Evolutionary conservation across 2,113 vertebrate genomes (phyloP).

Genomic region (Equus quagga): DNA sequence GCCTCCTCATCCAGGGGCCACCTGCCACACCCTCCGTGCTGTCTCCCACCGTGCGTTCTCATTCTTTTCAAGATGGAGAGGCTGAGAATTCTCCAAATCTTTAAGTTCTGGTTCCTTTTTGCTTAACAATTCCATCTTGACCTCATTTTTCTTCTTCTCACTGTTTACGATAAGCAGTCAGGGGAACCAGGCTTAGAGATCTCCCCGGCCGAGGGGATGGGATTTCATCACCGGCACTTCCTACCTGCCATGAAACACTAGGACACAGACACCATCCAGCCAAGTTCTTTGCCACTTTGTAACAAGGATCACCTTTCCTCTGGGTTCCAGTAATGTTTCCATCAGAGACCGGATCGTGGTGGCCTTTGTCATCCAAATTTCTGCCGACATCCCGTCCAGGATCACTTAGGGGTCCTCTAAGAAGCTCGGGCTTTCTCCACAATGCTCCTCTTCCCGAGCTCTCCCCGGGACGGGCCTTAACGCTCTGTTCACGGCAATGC

Average conservation of each 20-base stretch:
- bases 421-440: neutral
- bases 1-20: neutral
- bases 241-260: too few species aligned
- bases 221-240: neutral
- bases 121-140: neutral
- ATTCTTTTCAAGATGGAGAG: neutral
- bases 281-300: neutral
- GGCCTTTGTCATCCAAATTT: neutral
- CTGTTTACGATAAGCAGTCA: neutral
- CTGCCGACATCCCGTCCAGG: neutral
- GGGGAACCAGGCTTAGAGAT: neutral
- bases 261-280: neutral
- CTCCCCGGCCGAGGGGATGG: too few species aligned
- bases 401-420: neutral
- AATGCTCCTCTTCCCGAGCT: neutral
- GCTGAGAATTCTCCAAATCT: neutral
- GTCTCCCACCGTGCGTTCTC: neutral
- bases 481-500: neutral
- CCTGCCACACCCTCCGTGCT: neutral
- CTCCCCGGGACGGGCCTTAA: neutral
- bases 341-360: neutral
- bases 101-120: neutral
- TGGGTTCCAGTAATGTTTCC: neutral
- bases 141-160: neutral
- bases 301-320: neutral